phyloP scores from a whole-genome alignment of 2,797 vertebrate species.

The Chelon labrosus region DNA sequence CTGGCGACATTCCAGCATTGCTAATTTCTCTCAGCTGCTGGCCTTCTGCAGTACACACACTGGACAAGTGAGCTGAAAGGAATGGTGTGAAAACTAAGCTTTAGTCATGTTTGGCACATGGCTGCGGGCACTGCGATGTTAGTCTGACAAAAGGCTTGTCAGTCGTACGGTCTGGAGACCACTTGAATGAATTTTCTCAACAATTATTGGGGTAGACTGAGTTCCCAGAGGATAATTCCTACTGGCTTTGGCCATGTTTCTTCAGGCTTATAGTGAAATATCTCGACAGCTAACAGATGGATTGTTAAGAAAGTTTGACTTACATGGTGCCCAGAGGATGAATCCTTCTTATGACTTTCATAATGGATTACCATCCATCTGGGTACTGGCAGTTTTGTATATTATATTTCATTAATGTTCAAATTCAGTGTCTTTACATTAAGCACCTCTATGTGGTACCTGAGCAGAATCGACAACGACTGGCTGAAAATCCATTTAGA shows the following conservation, averaged over 20 bases:
- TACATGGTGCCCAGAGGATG: background rate
- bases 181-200: background rate
- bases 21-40: constrained; percentile 26
- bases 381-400: background rate
- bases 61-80: constrained; percentile 2
- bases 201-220: background rate
- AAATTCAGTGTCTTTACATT: no score
- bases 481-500: no score
- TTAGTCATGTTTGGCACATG: background rate
- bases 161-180: background rate
- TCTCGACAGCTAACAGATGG: background rate
- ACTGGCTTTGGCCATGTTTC: background rate
- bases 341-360: background rate
- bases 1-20: constrained; percentile 55
- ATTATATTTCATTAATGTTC: no score
- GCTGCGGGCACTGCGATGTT: background rate
- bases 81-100: constrained; percentile 28
- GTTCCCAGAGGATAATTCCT: background rate
- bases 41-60: constrained; percentile 6
- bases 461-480: no score
- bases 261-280: background rate
- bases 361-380: background rate
- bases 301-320: background rate
- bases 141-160: background rate
- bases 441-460: no score